A percentile compares a stretch with the other conserved stretches of the same genome.
phyloP scores from a whole-genome alignment of 2,888 invertebrate species.

The Ichneumoninae sp. region DNA sequence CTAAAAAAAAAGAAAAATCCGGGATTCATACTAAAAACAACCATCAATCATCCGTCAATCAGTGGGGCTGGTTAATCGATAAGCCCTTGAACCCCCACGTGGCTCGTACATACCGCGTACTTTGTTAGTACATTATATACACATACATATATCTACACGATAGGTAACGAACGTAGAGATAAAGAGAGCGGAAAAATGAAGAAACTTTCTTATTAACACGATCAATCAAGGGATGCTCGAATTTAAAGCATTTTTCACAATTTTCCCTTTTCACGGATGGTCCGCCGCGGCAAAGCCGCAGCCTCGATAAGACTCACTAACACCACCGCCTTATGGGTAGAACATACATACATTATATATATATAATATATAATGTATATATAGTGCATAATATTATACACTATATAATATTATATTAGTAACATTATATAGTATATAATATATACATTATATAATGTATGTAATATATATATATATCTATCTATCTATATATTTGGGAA shows the following conservation, averaged over 20 bases:
- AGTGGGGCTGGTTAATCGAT: conserved; percentile 75
- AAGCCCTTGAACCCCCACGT: conserved; percentile 50
- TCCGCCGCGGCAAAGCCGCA: not conserved
- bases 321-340: not conserved
- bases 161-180: conserved; percentile 64
- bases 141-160: not conserved
- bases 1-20: conserved; percentile 2
- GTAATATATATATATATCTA: not conserved
- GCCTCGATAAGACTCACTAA: conserved; percentile 25
- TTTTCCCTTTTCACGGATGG: conserved; percentile 12
- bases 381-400: not conserved
- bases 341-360: not conserved
- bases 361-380: not conserved
- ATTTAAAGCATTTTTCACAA: conserved; percentile 76
- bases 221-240: conserved; percentile 79
- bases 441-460: not conserved
- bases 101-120: not conserved
- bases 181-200: conserved; percentile 74
- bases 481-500: not conserved
- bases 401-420: too few relatives aligned
- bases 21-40: conserved; percentile 42
- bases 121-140: conserved; percentile 21
- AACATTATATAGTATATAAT: not conserved
- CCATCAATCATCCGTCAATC: conserved; percentile 78
- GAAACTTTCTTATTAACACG: conserved; percentile 80